Percentiles rank a stretch among this genome's conserved stretches.
phyloP scores from a whole-genome alignment of 2,797 vertebrate species.

The Otus scops region DNA sequence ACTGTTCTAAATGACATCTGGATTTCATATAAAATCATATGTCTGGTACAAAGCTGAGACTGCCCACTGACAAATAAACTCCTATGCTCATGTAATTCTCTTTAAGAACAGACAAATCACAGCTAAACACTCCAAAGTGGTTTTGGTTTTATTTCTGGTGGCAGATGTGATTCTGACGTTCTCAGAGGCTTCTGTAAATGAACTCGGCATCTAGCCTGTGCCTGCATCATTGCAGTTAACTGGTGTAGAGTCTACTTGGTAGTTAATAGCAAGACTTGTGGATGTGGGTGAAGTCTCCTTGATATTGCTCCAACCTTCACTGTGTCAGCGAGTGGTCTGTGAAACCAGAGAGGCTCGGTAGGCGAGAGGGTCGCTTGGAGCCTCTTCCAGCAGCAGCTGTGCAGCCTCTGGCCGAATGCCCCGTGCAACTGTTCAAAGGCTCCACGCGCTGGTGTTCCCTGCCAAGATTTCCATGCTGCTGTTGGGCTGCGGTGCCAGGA shows the following conservation, averaged over 20 bases:
- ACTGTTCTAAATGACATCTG: slow-evolving; percentile 32
- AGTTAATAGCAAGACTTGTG: neutral
- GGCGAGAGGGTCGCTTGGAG: neutral
- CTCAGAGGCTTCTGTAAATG: neutral
- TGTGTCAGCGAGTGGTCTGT: neutral
- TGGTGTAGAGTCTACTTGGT: neutral
- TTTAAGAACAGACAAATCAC: neutral
- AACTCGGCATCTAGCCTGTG: neutral
- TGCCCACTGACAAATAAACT: slow-evolving; percentile 22
- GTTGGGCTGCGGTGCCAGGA: neutral
- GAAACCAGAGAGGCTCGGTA: neutral
- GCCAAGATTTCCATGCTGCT: neutral
- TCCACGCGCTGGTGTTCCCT: neutral
- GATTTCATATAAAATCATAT: slow-evolving; percentile 27
- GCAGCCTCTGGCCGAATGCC: neutral
- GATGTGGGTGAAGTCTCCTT: neutral
- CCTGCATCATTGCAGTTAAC: neutral
- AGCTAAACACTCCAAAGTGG: neutral
- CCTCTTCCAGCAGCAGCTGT: slow-evolving; percentile 30
- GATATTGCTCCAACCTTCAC: neutral
- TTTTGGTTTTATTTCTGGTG: neutral
- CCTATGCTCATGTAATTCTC: neutral
- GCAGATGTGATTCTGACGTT: neutral
- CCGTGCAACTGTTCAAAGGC: neutral
- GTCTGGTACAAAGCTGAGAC: slow-evolving; percentile 34